A percentile compares a stretch with the other conserved stretches of the same genome.
Conservation (phyloP, 2,797 vertebrate genomes). For the Spea hammondii region DNA sequence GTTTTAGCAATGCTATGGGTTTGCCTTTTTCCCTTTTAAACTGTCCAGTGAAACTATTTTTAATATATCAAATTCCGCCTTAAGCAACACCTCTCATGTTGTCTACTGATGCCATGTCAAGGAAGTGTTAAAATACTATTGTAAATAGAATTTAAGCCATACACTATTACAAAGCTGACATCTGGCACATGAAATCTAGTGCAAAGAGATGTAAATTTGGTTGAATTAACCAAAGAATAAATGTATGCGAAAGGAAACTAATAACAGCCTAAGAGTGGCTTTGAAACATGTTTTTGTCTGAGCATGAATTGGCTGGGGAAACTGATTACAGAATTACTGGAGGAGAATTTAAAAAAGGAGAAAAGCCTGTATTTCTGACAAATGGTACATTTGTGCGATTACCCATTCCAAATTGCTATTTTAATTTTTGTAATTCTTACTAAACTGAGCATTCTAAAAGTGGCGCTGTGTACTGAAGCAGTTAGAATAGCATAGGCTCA, state of each 20-base stretch:
- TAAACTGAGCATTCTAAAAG: constrained; percentile 1
- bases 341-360: not conserved
- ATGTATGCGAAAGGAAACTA: constrained; percentile 11
- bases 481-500: not conserved
- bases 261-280: constrained; percentile 1
- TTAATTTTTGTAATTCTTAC: constrained; percentile 2
- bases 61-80: too few relatives aligned
- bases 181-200: constrained; percentile 39
- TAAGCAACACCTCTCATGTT: constrained; percentile 20
- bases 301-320: not conserved
- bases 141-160: constrained; percentile 18
- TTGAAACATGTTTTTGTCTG: constrained; percentile 13
- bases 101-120: constrained; percentile 34
- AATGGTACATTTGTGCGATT: constrained; percentile 21
- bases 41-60: too few relatives aligned
- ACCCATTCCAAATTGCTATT: constrained; percentile 9
- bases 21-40: too few relatives aligned
- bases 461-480: not conserved
- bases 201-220: constrained; percentile 45
- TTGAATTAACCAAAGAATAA: constrained; percentile 21
- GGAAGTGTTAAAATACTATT: constrained; percentile 19
- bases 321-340: not conserved
- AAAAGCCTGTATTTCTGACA: constrained; percentile 10
- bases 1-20: too few relatives aligned
- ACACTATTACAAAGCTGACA: constrained; percentile 39